phyloP scores from a whole-genome alignment of 2,113 vertebrate genomes.

The Nyctereutes procyonoides region DNA sequence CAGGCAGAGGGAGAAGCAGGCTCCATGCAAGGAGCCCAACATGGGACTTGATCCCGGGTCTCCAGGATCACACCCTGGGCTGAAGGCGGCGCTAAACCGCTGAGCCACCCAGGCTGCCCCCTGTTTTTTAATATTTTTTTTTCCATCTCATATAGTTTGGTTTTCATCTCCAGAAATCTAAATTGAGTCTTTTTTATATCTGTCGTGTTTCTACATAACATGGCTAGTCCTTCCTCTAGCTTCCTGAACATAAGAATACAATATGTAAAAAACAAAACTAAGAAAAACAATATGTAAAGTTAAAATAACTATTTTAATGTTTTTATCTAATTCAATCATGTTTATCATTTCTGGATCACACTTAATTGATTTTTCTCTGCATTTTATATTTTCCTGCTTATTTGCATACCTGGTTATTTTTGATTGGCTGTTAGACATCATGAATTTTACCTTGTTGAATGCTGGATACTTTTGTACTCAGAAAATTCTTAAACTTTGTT shows the following conservation, averaged over 20 bases:
- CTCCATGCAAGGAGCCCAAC: too few species aligned
- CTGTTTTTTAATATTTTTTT: too few species aligned
- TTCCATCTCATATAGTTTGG: background rate
- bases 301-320: conserved; percentile 18
- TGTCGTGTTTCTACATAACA: background rate
- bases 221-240: background rate
- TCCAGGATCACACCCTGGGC: too few species aligned
- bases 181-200: background rate
- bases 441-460: background rate
- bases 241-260: conserved; percentile 26
- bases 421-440: background rate
- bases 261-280: background rate
- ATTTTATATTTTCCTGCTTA: background rate
- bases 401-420: conserved; percentile 18
- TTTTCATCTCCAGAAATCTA: conserved; percentile 9
- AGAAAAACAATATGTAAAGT: conserved; percentile 3
- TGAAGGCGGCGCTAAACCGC: too few species aligned
- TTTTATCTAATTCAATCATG: background rate
- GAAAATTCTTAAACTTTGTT: conserved; percentile 30
- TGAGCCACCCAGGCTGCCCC: too few species aligned
- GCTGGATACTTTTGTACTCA: background rate
- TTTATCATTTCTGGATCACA: conserved; percentile 4
- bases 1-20: too few species aligned
- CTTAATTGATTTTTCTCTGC: conserved; percentile 5
- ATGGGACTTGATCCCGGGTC: too few species aligned